Evolutionary conservation across 2,888 invertebrate species (phyloP).

Genomic region (Trachelus tabidus): DNA sequence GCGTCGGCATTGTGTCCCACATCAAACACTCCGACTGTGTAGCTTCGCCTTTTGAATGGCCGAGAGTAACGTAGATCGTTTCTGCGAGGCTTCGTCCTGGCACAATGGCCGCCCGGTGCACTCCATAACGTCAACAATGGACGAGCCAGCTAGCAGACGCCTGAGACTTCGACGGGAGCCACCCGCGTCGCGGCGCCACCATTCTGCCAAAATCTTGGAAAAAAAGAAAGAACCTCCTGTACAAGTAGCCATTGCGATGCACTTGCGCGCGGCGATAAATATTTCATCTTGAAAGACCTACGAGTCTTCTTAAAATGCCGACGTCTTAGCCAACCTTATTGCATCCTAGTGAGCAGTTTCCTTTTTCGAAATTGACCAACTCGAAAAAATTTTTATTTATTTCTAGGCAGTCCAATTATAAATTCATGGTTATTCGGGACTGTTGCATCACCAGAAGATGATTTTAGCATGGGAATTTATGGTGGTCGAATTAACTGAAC

Average conservation of each 20-base stretch:
- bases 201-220: constrained; percentile 27
- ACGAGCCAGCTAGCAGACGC: constrained; percentile 18
- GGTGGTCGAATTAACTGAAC: no score
- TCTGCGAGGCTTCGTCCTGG: constrained; percentile 1
- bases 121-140: constrained; percentile 40
- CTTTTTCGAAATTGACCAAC: background rate
- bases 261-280: constrained; percentile 25
- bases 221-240: background rate
- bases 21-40: constrained; percentile 8
- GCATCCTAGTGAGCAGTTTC: background rate
- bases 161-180: constrained; percentile 33
- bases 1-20: background rate
- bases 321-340: background rate
- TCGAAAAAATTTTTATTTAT: background rate
- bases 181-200: constrained; percentile 47
- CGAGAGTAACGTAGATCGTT: constrained; percentile 6
- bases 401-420: background rate
- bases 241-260: constrained; percentile 12
- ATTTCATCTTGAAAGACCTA: constrained; percentile 3
- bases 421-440: background rate
- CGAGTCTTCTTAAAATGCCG: background rate
- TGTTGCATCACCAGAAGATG: no score
- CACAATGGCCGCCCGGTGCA: constrained; percentile 8
- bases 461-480: no score
- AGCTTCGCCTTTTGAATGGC: background rate